Conservation (phyloP, 2,797 vertebrate species). For the Avahi laniger region DNA sequence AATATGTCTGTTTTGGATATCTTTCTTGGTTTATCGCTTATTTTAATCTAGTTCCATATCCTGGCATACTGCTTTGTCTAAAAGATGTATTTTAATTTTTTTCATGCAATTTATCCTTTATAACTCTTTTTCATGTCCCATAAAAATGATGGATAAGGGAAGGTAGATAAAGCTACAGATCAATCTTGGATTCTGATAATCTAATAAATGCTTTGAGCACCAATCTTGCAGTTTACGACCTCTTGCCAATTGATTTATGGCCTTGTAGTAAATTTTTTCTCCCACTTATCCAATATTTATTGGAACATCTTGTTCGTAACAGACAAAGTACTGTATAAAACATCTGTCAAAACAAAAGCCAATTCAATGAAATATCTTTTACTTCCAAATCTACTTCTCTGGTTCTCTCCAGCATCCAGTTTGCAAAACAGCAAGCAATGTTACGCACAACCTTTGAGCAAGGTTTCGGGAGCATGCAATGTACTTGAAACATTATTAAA, state of each 20-base stretch:
- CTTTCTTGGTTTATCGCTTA: slow-evolving; percentile 57
- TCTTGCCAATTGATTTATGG: slow-evolving; percentile 81
- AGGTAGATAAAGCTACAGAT: slow-evolving; percentile 82
- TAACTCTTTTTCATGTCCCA: slow-evolving; percentile 80
- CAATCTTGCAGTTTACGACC: slow-evolving; percentile 81
- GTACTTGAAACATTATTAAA: slow-evolving; percentile 20
- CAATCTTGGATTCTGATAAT: slow-evolving; percentile 81
- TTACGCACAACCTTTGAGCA: not conserved
- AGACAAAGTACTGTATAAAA: slow-evolving; percentile 79
- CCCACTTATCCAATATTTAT: slow-evolving; percentile 84
- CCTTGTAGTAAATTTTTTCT: slow-evolving; percentile 83
- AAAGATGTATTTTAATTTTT: slow-evolving; percentile 80
- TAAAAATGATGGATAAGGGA: slow-evolving; percentile 85
- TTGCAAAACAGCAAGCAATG: slow-evolving; percentile 44
- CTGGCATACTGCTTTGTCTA: slow-evolving; percentile 65
- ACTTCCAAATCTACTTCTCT: slow-evolving; percentile 67
- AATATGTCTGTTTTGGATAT: slow-evolving; percentile 62
- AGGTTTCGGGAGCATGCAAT: slow-evolving; percentile 17
- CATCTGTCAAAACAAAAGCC: slow-evolving; percentile 82
- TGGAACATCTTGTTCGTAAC: slow-evolving; percentile 82
- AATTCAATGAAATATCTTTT: slow-evolving; percentile 77
- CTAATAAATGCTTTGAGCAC: slow-evolving; percentile 83
- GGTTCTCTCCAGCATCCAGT: slow-evolving; percentile 51
- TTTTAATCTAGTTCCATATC: slow-evolving; percentile 60
- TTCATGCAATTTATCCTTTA: slow-evolving; percentile 81